phyloP scores from a whole-genome alignment of 2,797 vertebrate genomes.

The Enteromius paludinosus region DNA sequence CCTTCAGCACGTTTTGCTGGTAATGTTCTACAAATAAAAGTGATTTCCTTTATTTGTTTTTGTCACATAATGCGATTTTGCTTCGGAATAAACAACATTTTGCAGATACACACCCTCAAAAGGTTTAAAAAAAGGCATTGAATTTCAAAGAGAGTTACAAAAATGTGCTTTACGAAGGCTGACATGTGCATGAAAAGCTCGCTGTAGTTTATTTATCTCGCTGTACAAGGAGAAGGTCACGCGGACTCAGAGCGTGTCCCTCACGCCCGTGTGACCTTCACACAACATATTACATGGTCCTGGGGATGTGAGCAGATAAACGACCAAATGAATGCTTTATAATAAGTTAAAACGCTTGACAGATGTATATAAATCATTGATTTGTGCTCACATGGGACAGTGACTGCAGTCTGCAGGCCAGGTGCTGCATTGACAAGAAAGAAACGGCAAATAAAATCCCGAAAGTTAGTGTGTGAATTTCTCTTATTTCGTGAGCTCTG shows the following conservation, averaged over 20 bases:
- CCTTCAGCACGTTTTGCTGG: background rate
- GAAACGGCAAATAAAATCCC: background rate
- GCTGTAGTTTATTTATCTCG: conserved; percentile 25
- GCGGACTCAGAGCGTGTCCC: conserved; percentile 56
- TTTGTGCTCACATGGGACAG: background rate
- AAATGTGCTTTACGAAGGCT: conserved; percentile 29
- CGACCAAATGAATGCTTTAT: conserved; percentile 38
- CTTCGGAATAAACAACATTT: background rate
- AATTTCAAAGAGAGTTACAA: conserved; percentile 4
- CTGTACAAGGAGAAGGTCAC: conserved; percentile 67
- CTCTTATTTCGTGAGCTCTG: background rate
- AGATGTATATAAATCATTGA: background rate
- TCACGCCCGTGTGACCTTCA: conserved; percentile 67
- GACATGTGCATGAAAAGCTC: conserved; percentile 15
- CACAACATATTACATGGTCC: conserved; percentile 22
- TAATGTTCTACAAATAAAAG: background rate
- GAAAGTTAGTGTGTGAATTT: background rate
- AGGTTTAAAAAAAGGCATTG: conserved; percentile 1
- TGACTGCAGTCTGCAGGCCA: background rate
- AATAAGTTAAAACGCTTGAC: conserved; percentile 16
- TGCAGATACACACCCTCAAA: background rate
- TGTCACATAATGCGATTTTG: background rate
- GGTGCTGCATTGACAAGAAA: background rate
- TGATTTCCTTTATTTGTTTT: background rate
- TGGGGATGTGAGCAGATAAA: conserved; percentile 37